Conservation (phyloP, 2,113 vertebrate species). For the Prochilodus magdalenae region DNA sequence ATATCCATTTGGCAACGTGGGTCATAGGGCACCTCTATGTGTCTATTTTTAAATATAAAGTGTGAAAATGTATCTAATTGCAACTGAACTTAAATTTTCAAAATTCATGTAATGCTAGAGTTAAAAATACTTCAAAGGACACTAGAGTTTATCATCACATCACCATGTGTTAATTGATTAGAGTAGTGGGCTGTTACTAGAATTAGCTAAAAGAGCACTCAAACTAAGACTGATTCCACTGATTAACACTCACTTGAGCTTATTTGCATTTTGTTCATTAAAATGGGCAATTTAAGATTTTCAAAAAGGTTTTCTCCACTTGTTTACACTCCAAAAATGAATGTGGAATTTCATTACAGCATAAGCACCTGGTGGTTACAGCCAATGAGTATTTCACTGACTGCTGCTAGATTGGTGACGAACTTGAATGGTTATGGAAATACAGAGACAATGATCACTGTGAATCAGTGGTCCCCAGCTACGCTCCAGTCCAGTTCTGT, state of each 20-base stretch:
- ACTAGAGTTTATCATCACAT: neutral
- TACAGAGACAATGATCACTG: too few relatives aligned
- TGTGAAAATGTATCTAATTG: neutral
- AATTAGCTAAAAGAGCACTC: conserved; percentile 12
- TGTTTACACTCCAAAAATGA: neutral
- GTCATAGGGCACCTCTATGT: neutral
- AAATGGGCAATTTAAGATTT: neutral
- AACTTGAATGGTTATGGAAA: neutral
- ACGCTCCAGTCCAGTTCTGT: too few relatives aligned
- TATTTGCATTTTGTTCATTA: neutral
- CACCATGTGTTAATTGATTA: neutral
- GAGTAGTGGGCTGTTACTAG: neutral
- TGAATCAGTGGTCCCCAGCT: too few relatives aligned
- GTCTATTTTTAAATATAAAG: neutral
- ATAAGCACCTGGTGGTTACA: neutral
- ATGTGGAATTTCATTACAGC: neutral
- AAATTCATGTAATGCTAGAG: neutral
- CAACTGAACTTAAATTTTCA: neutral
- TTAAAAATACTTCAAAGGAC: neutral
- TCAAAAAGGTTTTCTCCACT: neutral
- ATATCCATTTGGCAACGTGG: neutral
- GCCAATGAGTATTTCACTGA: neutral
- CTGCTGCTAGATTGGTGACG: neutral
- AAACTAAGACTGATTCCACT: neutral
- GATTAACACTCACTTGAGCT: neutral